Evolutionary conservation across 1,140 invertebrate species (phyloP).

Genomic region (Scaptomyza montana): DNA sequence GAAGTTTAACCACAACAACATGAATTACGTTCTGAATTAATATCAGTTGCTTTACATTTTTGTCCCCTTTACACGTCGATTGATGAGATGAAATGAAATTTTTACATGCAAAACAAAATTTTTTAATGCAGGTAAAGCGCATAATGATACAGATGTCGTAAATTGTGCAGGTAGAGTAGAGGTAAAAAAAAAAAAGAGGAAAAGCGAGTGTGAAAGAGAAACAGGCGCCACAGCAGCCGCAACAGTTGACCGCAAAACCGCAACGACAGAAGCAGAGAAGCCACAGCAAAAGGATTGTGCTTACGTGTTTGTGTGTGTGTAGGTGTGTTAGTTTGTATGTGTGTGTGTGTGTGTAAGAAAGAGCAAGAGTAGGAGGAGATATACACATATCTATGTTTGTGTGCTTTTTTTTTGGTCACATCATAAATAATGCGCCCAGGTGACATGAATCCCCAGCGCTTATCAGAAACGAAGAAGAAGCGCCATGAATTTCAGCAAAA

Average conservation of each 20-base stretch:
- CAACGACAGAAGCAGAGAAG: conserved; percentile 22
- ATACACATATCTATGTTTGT: neutral
- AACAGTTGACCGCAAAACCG: conserved; percentile 53
- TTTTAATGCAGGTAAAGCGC: conserved; percentile 56
- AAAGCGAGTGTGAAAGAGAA: conserved; percentile 2
- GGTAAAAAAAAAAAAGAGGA: neutral
- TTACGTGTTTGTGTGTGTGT: conserved; percentile 7
- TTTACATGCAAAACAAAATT: conserved; percentile 49
- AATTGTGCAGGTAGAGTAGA: neutral
- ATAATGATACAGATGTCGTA: conserved; percentile 56
- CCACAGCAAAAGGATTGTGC: conserved; percentile 64
- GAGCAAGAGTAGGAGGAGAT: neutral
- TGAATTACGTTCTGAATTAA: conserved; percentile 64
- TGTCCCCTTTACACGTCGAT: conserved; percentile 17
- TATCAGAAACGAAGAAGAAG: conserved; percentile 34
- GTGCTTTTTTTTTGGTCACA: conserved; percentile 29
- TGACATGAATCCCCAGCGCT: conserved; percentile 46
- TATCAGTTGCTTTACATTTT: conserved; percentile 41
- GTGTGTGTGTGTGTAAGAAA: neutral
- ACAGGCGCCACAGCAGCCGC: conserved; percentile 44
- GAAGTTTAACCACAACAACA: conserved; percentile 22
- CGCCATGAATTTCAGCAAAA: conserved; percentile 36
- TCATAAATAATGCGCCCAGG: conserved; percentile 69
- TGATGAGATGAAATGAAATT: conserved; percentile 74
- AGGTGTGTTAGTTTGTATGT: too few species aligned